A percentile compares a stretch with the other conserved stretches of the same genome.
Evolutionary conservation across 1,140 invertebrate genomes (phyloP).

Genomic region (Himalopsyche phryganea): DNA sequence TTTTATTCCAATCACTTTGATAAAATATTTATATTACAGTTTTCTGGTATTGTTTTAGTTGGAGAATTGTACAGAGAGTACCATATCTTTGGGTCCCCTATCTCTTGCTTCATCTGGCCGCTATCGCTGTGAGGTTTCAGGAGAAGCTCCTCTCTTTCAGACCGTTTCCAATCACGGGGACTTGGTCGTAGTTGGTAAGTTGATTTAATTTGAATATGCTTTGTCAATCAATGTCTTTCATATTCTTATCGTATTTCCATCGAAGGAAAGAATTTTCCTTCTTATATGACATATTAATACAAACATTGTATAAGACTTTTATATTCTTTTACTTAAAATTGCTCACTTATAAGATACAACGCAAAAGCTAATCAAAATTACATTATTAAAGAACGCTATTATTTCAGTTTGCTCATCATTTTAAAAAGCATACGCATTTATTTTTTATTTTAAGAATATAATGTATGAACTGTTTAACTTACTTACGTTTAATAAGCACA

Average conservation of each 20-base stretch:
- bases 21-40: no score
- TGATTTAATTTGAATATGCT: slow-evolving; percentile 6
- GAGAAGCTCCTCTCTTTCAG: slow-evolving; percentile 76
- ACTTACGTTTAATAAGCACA: no score
- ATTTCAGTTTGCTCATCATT: no score
- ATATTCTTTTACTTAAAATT: no score
- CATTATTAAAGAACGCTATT: no score
- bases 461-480: no score
- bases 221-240: background rate
- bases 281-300: background rate
- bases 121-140: slow-evolving; percentile 83
- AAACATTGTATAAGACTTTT: background rate
- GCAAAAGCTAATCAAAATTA: no score
- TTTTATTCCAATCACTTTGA: no score
- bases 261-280: background rate
- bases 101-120: slow-evolving; percentile 67
- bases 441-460: no score
- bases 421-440: no score
- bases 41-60: slow-evolving; percentile 26
- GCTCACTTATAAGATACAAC: no score
- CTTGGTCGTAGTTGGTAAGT: slow-evolving; percentile 77
- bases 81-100: slow-evolving; percentile 64
- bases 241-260: no score
- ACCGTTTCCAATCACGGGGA: slow-evolving; percentile 73
- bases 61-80: slow-evolving; percentile 57